A percentile compares a stretch with the other conserved stretches of the same genome.
Conservation (phyloP, 35 echinoderm and acorn worm genomes). For the Apostichopus japonicus region DNA sequence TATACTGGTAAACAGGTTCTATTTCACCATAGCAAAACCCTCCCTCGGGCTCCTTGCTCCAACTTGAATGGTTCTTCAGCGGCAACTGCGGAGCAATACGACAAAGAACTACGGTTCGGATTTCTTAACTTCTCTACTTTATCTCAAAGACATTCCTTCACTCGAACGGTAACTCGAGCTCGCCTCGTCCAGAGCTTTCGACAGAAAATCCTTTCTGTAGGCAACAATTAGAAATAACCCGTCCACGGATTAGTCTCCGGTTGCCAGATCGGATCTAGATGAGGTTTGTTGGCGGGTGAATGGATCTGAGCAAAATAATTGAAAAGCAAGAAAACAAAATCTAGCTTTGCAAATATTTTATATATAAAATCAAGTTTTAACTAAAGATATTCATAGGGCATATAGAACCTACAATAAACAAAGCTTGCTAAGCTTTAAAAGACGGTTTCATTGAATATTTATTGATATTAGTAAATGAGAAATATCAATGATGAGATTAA, state of each 20-base stretch:
- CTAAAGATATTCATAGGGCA: too few relatives aligned
- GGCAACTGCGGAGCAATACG: not conserved
- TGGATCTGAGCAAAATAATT: constrained; percentile 17
- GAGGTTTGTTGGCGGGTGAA: constrained; percentile 20
- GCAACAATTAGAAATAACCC: constrained; percentile 50
- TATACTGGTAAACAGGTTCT: constrained; percentile 49
- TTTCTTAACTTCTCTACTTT: constrained; percentile 41
- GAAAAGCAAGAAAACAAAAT: constrained; percentile 1
- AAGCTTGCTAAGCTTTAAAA: too few relatives aligned
- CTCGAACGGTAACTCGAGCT: constrained; percentile 26
- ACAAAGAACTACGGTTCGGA: constrained; percentile 13
- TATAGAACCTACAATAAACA: too few relatives aligned
- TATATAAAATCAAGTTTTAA: not conserved
- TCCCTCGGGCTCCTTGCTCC: constrained; percentile 28
- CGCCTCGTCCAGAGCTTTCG: constrained; percentile 25
- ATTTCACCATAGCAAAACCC: constrained; percentile 52
- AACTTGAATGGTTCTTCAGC: constrained; percentile 41
- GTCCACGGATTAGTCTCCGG: constrained; percentile 41
- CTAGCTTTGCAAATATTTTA: not conserved
- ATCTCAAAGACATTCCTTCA: constrained; percentile 52
- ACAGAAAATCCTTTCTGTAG: constrained; percentile 55
- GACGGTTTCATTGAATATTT: too few relatives aligned
- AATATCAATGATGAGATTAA: too few relatives aligned
- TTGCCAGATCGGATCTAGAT: constrained; percentile 34
- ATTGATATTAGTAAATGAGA: too few relatives aligned